Conservation (phyloP, 2,888 invertebrate genomes). For the Unio delphinus region DNA sequence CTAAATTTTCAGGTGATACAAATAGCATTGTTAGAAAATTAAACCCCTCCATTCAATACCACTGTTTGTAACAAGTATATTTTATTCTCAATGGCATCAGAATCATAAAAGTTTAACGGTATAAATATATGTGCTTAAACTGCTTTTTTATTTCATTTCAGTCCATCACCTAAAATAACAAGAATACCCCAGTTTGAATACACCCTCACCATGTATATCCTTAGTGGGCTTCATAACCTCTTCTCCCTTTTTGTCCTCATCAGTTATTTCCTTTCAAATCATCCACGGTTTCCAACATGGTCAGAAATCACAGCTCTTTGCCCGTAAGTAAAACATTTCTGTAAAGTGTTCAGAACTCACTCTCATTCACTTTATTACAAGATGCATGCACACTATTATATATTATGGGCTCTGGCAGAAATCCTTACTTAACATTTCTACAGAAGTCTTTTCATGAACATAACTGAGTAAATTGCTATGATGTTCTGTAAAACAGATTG, state of each 20-base stretch:
- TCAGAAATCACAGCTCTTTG: constrained; percentile 51
- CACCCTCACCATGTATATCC: constrained; percentile 51
- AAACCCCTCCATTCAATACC: no score
- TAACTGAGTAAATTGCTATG: no score
- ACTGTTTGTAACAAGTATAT: no score
- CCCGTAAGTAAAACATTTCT: constrained; percentile 34
- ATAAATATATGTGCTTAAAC: neutral
- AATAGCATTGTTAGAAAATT: no score
- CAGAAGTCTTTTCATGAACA: no score
- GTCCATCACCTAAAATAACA: constrained; percentile 51
- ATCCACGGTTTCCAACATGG: constrained; percentile 62
- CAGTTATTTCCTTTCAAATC: constrained; percentile 70
- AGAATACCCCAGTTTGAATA: constrained; percentile 45
- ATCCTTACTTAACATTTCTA: no score
- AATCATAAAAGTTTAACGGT: neutral
- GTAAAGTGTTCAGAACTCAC: neutral
- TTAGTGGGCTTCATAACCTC: constrained; percentile 66
- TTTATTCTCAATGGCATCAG: neutral
- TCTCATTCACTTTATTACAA: neutral
- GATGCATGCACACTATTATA: neutral
- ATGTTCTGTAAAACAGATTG: no score
- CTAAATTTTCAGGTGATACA: no score
- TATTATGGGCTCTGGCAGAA: no score
- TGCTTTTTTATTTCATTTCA: constrained; percentile 31
- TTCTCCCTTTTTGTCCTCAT: constrained; percentile 66